Evolutionary conservation across 2,113 vertebrate genomes (phyloP), one percentile per base, ranked within the genome.

Genomic region (Gambusia affinis): DNA sequence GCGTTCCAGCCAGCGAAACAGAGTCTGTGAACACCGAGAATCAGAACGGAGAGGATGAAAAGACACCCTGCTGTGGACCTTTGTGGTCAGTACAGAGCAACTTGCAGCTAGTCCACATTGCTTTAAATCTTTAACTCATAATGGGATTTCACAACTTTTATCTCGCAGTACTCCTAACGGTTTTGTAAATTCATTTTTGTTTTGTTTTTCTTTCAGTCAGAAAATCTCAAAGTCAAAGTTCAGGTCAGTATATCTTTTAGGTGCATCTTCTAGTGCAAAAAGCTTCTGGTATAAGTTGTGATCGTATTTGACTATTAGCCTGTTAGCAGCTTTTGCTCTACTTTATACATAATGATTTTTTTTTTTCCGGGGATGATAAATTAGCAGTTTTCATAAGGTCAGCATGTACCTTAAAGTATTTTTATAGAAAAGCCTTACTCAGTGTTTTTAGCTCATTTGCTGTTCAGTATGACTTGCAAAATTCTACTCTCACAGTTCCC

Each of bases 201-300:
- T 87, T 27, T 27, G 1, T 27, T 71, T 86, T 54, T 85, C 74
- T 96, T 96, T 82, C 93, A 99, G 98, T 95, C 96, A 97, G 93
- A 96, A 97, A 91, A 97, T 99, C 92, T 97, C 97, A 67, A 99
- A 99, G 94, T 98, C 98, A 91, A 99, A 98, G 89, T 97, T 97
- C 97, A 99, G 98, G 98, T 99, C 80, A 97, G 97, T 97, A 89
- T 89, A 79, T 86, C 22, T 87, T 24, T 72, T 57, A 39, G n/a
- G 66, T 72, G 22, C 57, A 63, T 61, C 64, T 81, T 33, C 73
- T 75, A 60, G 29, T 39, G 35, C 63, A 11, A 10, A n/a, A 57
- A 57, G 51, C 63, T 81, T 33, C 73, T 71, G 63, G 29, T 39
- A 31, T 64, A 31, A 51, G 60, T 17, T 60, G 29, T 65, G 37